Evolutionary conservation across 2,797 vertebrate species (phyloP).

Genomic region (Anguilla obscura): DNA sequence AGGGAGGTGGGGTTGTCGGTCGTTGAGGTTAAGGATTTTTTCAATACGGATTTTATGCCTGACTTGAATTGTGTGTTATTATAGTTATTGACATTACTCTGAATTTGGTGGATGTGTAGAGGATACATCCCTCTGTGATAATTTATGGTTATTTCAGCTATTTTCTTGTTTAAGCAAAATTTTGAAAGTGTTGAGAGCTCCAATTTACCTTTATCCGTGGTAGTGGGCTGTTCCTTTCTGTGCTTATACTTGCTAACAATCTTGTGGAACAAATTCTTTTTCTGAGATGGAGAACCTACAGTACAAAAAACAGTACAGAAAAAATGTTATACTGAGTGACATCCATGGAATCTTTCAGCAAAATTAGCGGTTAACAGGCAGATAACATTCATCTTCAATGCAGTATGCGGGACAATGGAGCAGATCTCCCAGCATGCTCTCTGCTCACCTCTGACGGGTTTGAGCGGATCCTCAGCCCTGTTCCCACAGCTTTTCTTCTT

Average conservation of each 20-base stretch:
- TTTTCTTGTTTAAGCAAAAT: no score
- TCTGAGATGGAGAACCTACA: constrained; percentile 92
- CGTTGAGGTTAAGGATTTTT: no score
- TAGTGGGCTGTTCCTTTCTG: constrained; percentile 89
- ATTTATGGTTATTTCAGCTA: no score
- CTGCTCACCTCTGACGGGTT: constrained; percentile 83
- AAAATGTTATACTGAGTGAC: constrained; percentile 65
- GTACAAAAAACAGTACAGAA: constrained; percentile 56
- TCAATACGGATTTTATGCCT: no score
- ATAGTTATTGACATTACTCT: no score
- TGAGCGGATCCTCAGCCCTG: constrained; percentile 73
- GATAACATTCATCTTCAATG: not conserved
- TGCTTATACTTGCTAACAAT: constrained; percentile 96
- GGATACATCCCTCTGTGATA: no score
- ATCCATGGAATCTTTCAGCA: constrained; percentile 50
- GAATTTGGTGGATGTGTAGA: no score
- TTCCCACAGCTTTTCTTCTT: constrained; percentile 80
- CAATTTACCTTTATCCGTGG: constrained; percentile 84
- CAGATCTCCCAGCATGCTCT: not conserved
- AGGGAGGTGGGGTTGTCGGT: no score
- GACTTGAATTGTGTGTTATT: no score
- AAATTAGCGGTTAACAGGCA: constrained; percentile 40
- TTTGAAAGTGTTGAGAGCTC: constrained; percentile 44
- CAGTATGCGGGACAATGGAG: not conserved
- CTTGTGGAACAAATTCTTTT: constrained; percentile 96